phyloP scores from a whole-genome alignment of 2,113 vertebrate species.

The Pyxicephalus adspersus region DNA sequence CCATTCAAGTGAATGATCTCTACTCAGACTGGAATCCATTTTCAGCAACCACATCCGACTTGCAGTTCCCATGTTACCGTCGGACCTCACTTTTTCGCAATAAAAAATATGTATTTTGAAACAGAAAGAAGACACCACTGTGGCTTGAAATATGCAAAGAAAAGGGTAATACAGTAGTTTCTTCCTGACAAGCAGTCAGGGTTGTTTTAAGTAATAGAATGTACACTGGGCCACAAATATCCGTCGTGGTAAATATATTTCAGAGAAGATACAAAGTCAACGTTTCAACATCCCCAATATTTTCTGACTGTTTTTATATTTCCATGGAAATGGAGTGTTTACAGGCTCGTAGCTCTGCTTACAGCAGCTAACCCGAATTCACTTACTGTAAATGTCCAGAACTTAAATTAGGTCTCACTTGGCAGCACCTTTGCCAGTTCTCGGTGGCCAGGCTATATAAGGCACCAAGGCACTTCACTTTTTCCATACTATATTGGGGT shows the following conservation, averaged over 20 bases:
- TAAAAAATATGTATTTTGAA: neutral
- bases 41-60: no score
- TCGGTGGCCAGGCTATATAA: constrained; percentile 22
- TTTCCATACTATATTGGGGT: constrained; percentile 1
- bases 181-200: neutral
- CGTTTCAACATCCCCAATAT: constrained; percentile 30
- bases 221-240: constrained; percentile 15
- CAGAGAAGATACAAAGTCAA: constrained; percentile 10
- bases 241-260: constrained; percentile 15
- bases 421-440: constrained; percentile 26
- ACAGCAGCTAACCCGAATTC: constrained; percentile 7
- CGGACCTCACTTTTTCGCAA: no score
- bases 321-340: constrained; percentile 29
- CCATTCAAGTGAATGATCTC: no score
- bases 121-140: neutral
- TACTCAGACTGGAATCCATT: no score
- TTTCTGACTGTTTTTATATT: constrained; percentile 17
- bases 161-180: neutral
- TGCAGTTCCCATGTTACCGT: no score
- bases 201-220: neutral
- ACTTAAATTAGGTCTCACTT: constrained; percentile 9
- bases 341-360: constrained; percentile 18
- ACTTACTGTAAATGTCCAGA: constrained; percentile 29
- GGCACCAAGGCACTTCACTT: neutral
- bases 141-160: neutral